Conservation (phyloP, 2,113 vertebrate genomes). For the Sceloporus undulatus region DNA sequence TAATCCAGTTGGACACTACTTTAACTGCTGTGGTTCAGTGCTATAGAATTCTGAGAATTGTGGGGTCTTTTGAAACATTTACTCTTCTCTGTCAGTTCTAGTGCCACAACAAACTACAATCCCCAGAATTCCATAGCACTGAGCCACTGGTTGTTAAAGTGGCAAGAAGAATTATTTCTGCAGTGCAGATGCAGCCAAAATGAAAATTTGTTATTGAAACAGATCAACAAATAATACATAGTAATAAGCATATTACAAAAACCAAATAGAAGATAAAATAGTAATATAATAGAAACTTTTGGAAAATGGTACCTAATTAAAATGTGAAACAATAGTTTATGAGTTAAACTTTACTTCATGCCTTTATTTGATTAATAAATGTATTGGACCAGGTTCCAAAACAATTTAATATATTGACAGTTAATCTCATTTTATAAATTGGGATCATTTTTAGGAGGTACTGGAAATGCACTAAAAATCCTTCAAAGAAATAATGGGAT, state of each 20-base stretch:
- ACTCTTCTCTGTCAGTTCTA: too few species aligned
- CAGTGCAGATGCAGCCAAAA: too few species aligned
- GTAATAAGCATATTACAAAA: neutral
- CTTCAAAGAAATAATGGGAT: neutral
- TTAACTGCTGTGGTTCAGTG: too few species aligned
- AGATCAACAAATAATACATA: neutral
- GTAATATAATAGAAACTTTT: neutral
- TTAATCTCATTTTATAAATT: neutral
- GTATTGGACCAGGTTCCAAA: neutral
- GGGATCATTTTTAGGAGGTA: neutral
- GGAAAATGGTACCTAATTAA: neutral
- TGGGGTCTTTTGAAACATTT: too few species aligned
- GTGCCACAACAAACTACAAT: too few species aligned
- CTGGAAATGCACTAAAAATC: neutral
- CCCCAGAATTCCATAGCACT: too few species aligned
- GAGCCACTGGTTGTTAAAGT: too few species aligned
- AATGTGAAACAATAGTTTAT: neutral
- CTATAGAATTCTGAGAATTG: too few species aligned
- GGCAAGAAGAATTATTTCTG: too few species aligned
- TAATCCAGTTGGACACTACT: too few species aligned
- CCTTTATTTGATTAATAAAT: neutral
- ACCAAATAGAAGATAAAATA: neutral
- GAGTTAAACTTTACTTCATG: neutral
- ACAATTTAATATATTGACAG: neutral
- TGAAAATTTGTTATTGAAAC: neutral